Evolutionary conservation across 2,113 vertebrate genomes (phyloP).

Genomic region (Heloderma charlesbogerti): DNA sequence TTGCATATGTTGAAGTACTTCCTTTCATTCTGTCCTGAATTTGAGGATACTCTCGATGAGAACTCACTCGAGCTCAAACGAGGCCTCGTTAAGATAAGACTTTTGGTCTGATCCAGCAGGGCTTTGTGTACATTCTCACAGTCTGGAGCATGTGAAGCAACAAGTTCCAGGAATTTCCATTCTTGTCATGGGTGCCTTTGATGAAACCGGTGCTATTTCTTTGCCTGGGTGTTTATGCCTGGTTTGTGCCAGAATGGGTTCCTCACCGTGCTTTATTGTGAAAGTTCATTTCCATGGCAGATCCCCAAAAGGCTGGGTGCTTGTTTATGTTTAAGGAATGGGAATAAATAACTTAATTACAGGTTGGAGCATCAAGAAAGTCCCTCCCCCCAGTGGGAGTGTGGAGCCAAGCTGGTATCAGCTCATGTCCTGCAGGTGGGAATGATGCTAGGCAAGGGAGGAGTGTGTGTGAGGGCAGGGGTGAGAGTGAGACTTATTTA

Average conservation of each 20-base stretch:
- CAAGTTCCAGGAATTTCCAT: not conserved
- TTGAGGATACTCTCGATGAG: no score
- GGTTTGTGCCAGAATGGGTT: not conserved
- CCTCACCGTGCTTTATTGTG: not conserved
- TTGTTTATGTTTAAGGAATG: not conserved
- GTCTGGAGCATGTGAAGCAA: not conserved
- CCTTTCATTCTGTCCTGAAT: no score
- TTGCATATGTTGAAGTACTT: no score
- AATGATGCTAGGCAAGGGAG: not conserved
- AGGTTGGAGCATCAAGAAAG: not conserved
- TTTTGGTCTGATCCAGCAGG: not conserved
- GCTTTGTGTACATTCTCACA: no score
- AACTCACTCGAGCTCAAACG: no score
- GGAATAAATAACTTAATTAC: not conserved
- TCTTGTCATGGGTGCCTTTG: not conserved
- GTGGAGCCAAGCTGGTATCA: not conserved
- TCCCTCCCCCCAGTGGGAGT: not conserved
- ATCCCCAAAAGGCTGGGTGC: not conserved
- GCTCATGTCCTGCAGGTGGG: not conserved
- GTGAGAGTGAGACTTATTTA: no score
- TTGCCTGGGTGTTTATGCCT: not conserved
- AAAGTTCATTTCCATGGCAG: not conserved
- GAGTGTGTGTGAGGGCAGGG: no score
- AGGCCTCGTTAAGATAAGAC: no score
- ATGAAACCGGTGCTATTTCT: not conserved